These are phyloP conservation scores for Eira barbara DNA, from an alignment of 2,113 vertebrate species.

Conservation along the genomic window DNA sequence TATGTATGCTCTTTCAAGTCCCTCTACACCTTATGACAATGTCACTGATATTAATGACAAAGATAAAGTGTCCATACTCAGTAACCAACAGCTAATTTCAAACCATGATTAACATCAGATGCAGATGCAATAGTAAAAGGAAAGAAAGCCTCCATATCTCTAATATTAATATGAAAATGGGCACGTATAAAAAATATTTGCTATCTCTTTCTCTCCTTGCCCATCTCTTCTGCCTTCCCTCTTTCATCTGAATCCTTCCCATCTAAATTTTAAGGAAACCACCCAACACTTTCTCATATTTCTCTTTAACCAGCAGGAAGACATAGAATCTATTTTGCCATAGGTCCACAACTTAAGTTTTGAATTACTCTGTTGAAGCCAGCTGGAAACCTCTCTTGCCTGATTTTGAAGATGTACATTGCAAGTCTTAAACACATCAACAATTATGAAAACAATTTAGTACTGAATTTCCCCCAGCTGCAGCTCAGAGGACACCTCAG, in stretches of 20 bases:
- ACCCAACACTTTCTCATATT: background rate
- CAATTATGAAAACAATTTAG: conserved; percentile 44
- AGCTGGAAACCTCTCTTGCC: background rate
- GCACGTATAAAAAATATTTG: background rate
- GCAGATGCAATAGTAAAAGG: background rate
- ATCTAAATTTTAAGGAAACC: background rate
- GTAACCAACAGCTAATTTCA: background rate
- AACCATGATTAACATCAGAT: background rate
- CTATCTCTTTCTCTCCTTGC: background rate
- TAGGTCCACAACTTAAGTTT: background rate
- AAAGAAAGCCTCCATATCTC: background rate
- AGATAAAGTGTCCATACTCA: background rate
- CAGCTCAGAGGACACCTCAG: background rate
- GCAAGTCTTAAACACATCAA: background rate
- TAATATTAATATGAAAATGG: background rate
- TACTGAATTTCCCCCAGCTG: conserved; percentile 3
- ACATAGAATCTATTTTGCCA: background rate
- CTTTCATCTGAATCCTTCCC: background rate
- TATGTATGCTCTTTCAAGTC: background rate
- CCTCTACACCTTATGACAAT: background rate
- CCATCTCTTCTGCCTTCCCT: background rate
- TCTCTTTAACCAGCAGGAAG: background rate
- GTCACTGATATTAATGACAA: background rate
- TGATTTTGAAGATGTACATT: background rate
- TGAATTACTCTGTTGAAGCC: background rate